A percentile compares a stretch with the other conserved stretches of the same genome.
These are phyloP conservation scores for Nestor notabilis DNA, from an alignment of 2,113 vertebrate species.

Conservation along the genomic window DNA sequence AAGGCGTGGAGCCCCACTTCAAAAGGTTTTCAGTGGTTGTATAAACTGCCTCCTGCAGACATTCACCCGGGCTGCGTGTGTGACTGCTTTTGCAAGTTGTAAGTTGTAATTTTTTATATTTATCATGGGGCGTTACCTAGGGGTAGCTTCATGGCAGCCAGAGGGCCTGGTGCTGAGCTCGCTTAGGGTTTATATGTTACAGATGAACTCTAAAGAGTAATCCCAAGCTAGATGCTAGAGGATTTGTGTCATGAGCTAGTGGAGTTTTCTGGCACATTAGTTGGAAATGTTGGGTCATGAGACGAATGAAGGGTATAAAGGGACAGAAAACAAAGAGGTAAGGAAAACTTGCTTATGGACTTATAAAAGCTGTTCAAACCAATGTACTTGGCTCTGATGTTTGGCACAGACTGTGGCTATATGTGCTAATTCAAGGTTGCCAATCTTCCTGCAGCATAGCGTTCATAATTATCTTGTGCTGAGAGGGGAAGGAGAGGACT, in stretches of 20 bases:
- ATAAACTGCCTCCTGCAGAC: background rate
- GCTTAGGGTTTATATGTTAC: background rate
- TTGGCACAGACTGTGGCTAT: background rate
- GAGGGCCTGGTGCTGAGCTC: background rate
- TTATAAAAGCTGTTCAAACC: background rate
- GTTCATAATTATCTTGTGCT: background rate
- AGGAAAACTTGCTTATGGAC: background rate
- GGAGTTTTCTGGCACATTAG: background rate
- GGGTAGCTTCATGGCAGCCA: background rate
- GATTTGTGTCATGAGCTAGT: background rate
- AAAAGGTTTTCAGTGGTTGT: background rate
- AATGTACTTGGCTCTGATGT: background rate
- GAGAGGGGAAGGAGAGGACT: background rate
- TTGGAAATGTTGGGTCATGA: accelerated
- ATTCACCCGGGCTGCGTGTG: background rate
- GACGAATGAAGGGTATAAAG: background rate
- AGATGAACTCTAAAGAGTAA: background rate
- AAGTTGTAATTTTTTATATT: background rate
- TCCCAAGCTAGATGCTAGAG: background rate
- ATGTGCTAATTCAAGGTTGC: background rate
- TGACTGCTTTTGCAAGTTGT: background rate
- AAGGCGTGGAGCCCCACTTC: background rate
- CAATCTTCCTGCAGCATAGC: background rate
- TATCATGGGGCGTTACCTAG: background rate
- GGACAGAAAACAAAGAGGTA: background rate